Evolutionary conservation across 2,797 vertebrate species (phyloP).

Genomic region (Protonibea diacanthus): DNA sequence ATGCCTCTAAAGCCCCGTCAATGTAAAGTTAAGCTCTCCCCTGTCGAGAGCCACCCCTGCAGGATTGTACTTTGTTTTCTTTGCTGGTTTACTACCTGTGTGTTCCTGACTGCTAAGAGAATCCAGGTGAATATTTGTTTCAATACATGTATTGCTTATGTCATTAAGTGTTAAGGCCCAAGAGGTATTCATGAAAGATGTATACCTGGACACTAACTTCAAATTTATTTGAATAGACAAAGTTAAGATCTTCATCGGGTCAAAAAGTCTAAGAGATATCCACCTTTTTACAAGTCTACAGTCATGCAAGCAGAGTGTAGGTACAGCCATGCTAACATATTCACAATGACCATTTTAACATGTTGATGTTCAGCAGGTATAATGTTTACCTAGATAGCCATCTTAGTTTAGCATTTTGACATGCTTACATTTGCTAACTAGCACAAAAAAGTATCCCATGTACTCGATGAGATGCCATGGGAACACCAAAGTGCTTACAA

Average conservation of each 20-base stretch:
- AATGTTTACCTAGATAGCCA: background rate
- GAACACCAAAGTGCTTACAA: no score
- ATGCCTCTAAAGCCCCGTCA: conserved; percentile 58
- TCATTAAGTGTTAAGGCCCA: conserved; percentile 3
- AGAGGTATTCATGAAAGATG: conserved; percentile 9
- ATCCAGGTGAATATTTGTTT: conserved; percentile 47
- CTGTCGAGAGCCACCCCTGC: conserved; percentile 55
- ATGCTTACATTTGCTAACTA: background rate
- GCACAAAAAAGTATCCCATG: background rate
- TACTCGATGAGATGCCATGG: no score
- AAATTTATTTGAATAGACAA: background rate
- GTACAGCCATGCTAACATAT: no score
- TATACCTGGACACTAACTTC: conserved; percentile 11
- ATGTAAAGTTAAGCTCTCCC: conserved; percentile 62
- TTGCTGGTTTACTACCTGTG: conserved; percentile 67
- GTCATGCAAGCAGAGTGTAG: background rate
- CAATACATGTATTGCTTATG: conserved; percentile 20
- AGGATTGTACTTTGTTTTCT: conserved; percentile 67
- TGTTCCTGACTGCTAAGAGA: conserved; percentile 29
- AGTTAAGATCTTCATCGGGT: background rate
- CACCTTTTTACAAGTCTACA: background rate
- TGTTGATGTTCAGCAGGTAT: background rate
- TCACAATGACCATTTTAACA: background rate
- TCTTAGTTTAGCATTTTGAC: background rate
- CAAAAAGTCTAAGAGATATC: background rate